Conservation (phyloP, 2,797 vertebrate genomes). For the Callimico goeldii region DNA sequence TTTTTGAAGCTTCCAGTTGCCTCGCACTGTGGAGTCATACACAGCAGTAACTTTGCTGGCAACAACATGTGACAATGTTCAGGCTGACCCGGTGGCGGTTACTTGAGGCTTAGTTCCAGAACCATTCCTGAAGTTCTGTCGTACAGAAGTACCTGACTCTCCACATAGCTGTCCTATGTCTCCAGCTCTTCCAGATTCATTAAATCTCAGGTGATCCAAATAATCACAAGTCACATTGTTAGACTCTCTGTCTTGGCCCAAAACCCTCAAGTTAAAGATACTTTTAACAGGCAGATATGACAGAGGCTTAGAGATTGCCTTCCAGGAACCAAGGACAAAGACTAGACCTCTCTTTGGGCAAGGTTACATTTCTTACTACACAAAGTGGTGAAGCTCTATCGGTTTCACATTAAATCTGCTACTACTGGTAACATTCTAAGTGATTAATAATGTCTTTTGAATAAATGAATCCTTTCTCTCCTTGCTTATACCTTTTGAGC, state of each 20-base stretch:
- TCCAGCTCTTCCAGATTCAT: background rate
- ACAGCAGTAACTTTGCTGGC: background rate
- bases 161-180: no score
- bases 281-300: background rate
- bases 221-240: background rate
- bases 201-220: background rate
- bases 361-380: background rate
- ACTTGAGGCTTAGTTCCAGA: background rate
- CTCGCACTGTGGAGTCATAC: background rate
- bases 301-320: background rate
- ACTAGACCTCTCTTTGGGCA: background rate
- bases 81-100: background rate
- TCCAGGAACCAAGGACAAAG: background rate
- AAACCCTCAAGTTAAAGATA: background rate
- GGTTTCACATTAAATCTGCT: background rate
- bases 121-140: background rate
- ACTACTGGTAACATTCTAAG: background rate
- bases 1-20: background rate
- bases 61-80: background rate
- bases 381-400: background rate
- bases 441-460: background rate
- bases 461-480: background rate
- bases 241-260: background rate
- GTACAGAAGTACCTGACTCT: background rate
- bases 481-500: background rate